Percentiles rank a stretch among this genome's conserved stretches.
phyloP scores from a whole-genome alignment of 2,113 vertebrate genomes.

The Tautogolabrus adspersus region DNA sequence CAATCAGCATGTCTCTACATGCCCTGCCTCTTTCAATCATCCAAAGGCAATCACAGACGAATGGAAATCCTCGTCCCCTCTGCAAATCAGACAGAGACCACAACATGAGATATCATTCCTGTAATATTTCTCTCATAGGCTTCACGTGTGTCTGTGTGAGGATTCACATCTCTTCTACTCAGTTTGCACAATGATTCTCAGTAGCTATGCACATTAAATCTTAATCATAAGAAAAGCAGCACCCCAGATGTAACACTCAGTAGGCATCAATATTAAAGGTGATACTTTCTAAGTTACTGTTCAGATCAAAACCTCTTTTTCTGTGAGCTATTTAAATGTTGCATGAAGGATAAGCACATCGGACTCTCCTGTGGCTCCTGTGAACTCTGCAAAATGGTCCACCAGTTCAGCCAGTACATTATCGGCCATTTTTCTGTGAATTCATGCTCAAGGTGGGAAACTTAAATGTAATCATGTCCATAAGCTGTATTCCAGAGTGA shows the following conservation, averaged over 20 bases:
- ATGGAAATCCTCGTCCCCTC: constrained; percentile 35
- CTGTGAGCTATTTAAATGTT: constrained; percentile 20
- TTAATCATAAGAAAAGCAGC: neutral
- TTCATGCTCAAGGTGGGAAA: no score
- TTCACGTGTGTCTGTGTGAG: constrained; percentile 28
- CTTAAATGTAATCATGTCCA: no score
- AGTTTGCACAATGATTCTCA: constrained; percentile 12
- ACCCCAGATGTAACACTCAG: constrained; percentile 1
- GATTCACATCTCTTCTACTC: constrained; percentile 28
- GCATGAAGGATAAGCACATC: constrained; percentile 12
- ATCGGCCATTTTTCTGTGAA: no score
- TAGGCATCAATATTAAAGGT: constrained; percentile 18
- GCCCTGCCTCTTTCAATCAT: constrained; percentile 68
- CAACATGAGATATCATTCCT: constrained; percentile 37
- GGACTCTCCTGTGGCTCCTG: neutral
- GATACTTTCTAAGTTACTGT: constrained; percentile 10
- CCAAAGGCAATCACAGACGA: constrained; percentile 47
- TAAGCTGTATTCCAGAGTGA: no score
- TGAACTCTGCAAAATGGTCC: neutral
- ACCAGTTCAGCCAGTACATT: neutral
- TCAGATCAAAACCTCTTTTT: constrained; percentile 12
- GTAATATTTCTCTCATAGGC: constrained; percentile 40
- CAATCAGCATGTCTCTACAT: constrained; percentile 73
- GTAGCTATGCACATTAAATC: neutral
- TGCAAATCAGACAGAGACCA: constrained; percentile 38